Percentiles rank a stretch among this genome's conserved stretches.
These are phyloP conservation scores for Platycheirus rosarum DNA, from an alignment of 2,888 invertebrate species.

Conservation along the genomic window DNA sequence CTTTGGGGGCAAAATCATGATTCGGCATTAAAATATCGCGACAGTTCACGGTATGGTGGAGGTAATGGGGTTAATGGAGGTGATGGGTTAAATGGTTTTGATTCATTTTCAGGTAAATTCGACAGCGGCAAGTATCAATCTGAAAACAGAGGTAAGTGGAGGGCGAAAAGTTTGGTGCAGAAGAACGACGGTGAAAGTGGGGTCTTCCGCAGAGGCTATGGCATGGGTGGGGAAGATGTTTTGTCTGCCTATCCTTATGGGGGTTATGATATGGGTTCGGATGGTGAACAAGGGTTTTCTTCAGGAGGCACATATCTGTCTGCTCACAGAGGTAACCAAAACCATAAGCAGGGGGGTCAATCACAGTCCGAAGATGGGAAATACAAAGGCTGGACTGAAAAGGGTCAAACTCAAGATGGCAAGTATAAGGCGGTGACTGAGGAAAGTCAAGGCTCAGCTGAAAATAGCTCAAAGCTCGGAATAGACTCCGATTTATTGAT, in stretches of 20 bases:
- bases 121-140: constrained; percentile 10
- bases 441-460: too few relatives aligned
- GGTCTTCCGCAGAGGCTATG: constrained; percentile 51
- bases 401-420: not conserved
- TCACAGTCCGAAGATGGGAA: not conserved
- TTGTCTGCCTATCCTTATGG: constrained; percentile 21
- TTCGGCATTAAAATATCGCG: constrained; percentile 42
- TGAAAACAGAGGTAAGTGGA: constrained; percentile 47
- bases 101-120: constrained; percentile 46
- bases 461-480: too few relatives aligned
- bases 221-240: constrained; percentile 52
- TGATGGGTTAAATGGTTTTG: constrained; percentile 54
- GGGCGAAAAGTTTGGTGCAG: constrained; percentile 37
- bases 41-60: constrained; percentile 59
- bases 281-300: too few relatives aligned
- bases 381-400: not conserved
- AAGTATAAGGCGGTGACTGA: too few relatives aligned
- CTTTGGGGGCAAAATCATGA: constrained; percentile 54
- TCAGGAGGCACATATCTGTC: too few relatives aligned
- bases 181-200: not conserved
- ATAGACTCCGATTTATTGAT: too few relatives aligned
- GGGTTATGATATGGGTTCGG: not conserved
- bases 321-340: too few relatives aligned
- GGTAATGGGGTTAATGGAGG: constrained; percentile 23
- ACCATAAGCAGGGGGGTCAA: not conserved